phyloP scores from a whole-genome alignment of 64 coral and sea anemone genomes.

The Montipora sp. region DNA sequence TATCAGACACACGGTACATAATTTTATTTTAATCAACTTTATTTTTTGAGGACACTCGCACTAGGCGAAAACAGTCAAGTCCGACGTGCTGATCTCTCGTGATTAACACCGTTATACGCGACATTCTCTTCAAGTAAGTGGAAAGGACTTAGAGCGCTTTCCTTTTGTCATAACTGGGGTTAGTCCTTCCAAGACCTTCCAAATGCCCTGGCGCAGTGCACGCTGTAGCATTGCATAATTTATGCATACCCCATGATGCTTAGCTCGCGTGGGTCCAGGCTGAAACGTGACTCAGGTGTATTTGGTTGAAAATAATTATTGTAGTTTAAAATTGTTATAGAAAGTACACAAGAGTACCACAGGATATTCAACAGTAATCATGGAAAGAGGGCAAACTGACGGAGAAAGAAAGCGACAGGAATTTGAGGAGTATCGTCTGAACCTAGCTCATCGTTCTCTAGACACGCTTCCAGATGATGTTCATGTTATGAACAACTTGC shows the following conservation, averaged over 20 bases:
- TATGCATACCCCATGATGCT: neutral
- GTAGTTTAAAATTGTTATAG: neutral
- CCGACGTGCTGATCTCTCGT: too few species aligned
- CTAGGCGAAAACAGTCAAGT: too few species aligned
- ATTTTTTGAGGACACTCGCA: too few species aligned
- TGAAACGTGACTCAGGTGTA: neutral
- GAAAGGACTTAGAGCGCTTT: too few species aligned
- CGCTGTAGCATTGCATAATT: too few species aligned
- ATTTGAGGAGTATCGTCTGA: constrained; percentile 54
- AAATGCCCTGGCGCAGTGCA: too few species aligned
- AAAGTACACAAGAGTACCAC: neutral
- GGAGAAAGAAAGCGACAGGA: neutral
- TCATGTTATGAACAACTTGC: constrained; percentile 76
- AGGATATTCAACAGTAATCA: neutral
- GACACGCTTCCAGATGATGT: constrained; percentile 77
- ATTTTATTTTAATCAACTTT: too few species aligned
- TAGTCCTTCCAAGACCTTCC: too few species aligned
- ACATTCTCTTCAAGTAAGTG: too few species aligned
- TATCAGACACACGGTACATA: too few species aligned
- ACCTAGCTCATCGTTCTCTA: constrained; percentile 76
- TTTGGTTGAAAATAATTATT: neutral
- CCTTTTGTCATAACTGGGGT: too few species aligned
- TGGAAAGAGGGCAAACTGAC: neutral
- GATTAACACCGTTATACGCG: too few species aligned
- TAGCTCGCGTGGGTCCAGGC: neutral